phyloP scores from a whole-genome alignment of 2,888 invertebrate species.

The Charanyca ferruginea region DNA sequence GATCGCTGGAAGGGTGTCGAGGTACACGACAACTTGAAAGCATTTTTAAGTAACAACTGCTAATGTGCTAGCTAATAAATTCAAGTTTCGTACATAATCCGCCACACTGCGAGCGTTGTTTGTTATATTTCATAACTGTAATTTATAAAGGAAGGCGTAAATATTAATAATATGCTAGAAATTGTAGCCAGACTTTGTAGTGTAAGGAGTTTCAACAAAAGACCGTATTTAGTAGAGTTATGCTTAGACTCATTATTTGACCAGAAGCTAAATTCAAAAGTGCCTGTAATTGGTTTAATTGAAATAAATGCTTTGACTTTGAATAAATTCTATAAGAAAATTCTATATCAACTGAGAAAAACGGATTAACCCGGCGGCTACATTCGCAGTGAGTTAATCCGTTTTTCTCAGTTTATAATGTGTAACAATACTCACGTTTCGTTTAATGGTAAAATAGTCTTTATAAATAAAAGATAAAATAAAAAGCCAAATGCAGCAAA shows the following conservation, averaged over 20 bases:
- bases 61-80: conserved; percentile 66
- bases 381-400: too few species aligned
- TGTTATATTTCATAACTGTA: conserved; percentile 50
- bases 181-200: not conserved
- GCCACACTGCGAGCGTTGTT: conserved; percentile 34
- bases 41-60: conserved; percentile 67
- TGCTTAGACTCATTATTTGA: not conserved
- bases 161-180: conserved; percentile 31
- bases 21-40: conserved; percentile 67
- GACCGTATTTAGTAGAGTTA: not conserved
- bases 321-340: too few species aligned
- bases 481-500: too few species aligned
- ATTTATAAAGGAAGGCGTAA: conserved; percentile 45
- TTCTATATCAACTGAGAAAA: too few species aligned
- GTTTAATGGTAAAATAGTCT: too few species aligned
- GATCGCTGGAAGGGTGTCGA: conserved; percentile 28
- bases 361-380: too few species aligned
- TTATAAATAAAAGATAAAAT: too few species aligned
- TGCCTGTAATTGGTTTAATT: too few species aligned
- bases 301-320: too few species aligned
- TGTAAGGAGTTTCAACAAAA: not conserved
- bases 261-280: too few species aligned
- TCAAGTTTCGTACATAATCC: conserved; percentile 60
- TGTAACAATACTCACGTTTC: too few species aligned
- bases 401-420: too few species aligned